These are phyloP conservation scores for Pachyuromys duprasi DNA, from an alignment of 2,797 vertebrate genomes.

Conservation along the genomic window DNA sequence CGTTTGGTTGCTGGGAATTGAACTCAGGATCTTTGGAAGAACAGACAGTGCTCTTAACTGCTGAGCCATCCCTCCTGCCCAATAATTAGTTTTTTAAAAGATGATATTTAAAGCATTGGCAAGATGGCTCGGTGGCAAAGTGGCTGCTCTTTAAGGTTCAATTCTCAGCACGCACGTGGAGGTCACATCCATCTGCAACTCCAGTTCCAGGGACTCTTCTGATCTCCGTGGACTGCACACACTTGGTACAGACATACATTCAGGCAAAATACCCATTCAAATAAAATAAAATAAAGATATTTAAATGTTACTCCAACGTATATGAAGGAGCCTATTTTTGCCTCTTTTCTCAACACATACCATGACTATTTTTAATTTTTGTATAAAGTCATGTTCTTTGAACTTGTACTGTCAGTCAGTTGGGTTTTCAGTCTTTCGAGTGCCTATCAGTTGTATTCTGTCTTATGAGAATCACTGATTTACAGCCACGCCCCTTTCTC, in stretches of 20 bases:
- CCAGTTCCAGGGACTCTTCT: not conserved
- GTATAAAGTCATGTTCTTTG: not conserved
- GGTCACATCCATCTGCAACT: not conserved
- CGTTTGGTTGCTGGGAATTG: no score
- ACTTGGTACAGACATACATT: not conserved
- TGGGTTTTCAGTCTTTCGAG: not conserved
- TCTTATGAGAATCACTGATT: not conserved
- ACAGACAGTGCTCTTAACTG: no score
- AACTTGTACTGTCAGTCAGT: not conserved
- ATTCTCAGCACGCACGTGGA: not conserved
- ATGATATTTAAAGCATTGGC: no score
- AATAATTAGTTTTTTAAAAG: no score
- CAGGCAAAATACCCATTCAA: not conserved
- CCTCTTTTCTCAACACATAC: not conserved
- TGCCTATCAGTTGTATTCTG: not conserved
- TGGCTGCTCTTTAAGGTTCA: no score
- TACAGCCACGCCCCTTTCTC: not conserved
- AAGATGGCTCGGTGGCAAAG: no score
- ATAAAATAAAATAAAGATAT: not conserved
- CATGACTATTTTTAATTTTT: not conserved
- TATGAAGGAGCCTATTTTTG: not conserved
- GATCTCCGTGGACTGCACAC: not conserved
- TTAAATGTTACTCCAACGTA: not conserved
- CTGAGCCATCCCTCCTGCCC: no score
- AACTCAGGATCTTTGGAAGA: no score